phyloP scores from a whole-genome alignment of 2,797 vertebrate species.

The Xenentodon cancila region DNA sequence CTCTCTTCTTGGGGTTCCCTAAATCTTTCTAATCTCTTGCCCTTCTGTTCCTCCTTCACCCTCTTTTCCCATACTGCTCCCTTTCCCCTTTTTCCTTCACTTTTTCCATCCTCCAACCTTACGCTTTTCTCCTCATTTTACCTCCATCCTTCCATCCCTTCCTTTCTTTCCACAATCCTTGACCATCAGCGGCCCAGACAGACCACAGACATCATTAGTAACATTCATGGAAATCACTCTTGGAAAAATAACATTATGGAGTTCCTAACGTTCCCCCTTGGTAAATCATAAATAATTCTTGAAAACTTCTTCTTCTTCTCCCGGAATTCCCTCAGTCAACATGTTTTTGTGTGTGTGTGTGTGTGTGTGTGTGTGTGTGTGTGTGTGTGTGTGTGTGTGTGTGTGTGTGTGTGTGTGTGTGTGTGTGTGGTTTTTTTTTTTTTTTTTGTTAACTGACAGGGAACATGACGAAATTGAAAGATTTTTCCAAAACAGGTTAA shows the following conservation, averaged over 20 bases:
- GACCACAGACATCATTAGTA: conserved; percentile 56
- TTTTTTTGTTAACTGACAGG: conserved; percentile 39
- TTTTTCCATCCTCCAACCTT: conserved; percentile 20
- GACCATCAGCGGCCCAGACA: conserved; percentile 38
- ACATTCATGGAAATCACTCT: conserved; percentile 41
- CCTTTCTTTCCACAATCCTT: conserved; percentile 20
- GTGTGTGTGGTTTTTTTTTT: too few species aligned
- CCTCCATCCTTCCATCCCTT: conserved; percentile 15
- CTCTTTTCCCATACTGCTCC: neutral
- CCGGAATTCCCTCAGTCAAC: conserved; percentile 41
- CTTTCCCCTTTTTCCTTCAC: neutral
- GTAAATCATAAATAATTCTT: conserved; percentile 28
- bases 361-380: too few species aligned
- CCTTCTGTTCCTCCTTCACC: neutral
- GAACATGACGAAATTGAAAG: conserved; percentile 28
- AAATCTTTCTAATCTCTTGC: neutral
- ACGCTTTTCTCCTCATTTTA: neutral
- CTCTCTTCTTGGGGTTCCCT: neutral
- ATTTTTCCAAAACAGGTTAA: conserved; percentile 40
- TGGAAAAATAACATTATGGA: conserved; percentile 39
- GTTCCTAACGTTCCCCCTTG: conserved; percentile 14
- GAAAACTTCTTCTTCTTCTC: conserved; percentile 13
- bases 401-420: too few species aligned
- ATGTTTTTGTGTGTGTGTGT: too few species aligned
- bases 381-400: too few species aligned